Evolutionary conservation across 2,888 invertebrate genomes (phyloP).

Genomic region (Drosophila mimetica): DNA sequence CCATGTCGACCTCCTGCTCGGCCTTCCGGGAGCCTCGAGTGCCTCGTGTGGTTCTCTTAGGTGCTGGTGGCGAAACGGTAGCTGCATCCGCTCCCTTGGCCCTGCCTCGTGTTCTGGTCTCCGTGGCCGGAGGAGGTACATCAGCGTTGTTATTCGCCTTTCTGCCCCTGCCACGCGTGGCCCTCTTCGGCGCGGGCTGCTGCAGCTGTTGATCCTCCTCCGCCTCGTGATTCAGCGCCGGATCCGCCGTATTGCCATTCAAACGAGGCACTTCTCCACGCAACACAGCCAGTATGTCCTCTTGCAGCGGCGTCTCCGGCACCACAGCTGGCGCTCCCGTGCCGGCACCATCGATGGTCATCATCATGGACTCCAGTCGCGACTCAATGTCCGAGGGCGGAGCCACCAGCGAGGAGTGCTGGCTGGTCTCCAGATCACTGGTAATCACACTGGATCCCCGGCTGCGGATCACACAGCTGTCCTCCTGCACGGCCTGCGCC

Average conservation of each 20-base stretch:
- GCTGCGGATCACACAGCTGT: slow-evolving; percentile 84
- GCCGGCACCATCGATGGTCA: slow-evolving; percentile 70
- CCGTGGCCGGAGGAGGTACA: slow-evolving; percentile 40
- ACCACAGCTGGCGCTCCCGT: slow-evolving; percentile 21
- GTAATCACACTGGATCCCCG: slow-evolving; percentile 84
- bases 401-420: slow-evolving; percentile 84
- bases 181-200: slow-evolving; percentile 60
- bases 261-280: slow-evolving; percentile 68
- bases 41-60: slow-evolving; percentile 22
- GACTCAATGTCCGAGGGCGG: slow-evolving; percentile 84
- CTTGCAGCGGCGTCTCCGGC: slow-evolving; percentile 68
- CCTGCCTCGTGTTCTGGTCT: slow-evolving; percentile 64
- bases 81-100: slow-evolving; percentile 34
- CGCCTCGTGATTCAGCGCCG: neutral
- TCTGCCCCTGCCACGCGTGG: slow-evolving; percentile 71
- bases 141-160: slow-evolving; percentile 45
- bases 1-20: slow-evolving; percentile 44
- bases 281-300: slow-evolving; percentile 82
- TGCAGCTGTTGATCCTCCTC: slow-evolving; percentile 35
- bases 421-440: slow-evolving; percentile 84
- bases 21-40: slow-evolving; percentile 51
- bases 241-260: slow-evolving; percentile 45
- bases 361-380: slow-evolving; percentile 84
- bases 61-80: slow-evolving; percentile 23
- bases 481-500: slow-evolving; percentile 81